Percentiles rank a stretch among this genome's conserved stretches.
These are phyloP conservation scores for Echinops telfairi DNA, from an alignment of 2,113 vertebrate species.

Conservation along the genomic window DNA sequence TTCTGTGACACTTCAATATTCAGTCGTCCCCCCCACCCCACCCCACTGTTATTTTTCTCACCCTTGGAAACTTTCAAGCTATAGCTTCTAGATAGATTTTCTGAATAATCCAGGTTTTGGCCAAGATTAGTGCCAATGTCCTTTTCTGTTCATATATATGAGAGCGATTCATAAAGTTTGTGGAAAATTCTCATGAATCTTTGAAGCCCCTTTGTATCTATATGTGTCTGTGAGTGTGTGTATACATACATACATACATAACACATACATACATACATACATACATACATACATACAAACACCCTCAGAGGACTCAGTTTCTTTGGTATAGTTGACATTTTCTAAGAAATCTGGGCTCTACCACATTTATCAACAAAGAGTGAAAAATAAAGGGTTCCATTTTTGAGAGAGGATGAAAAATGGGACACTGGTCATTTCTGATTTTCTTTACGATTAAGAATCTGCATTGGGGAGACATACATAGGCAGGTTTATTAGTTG, in stretches of 20 bases:
- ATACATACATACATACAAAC: neutral
- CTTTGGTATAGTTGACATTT: neutral
- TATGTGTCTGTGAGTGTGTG: too few relatives aligned
- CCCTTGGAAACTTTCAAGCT: neutral
- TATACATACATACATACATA: too few relatives aligned
- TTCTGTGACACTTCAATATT: neutral
- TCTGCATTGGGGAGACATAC: neutral
- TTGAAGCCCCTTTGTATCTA: too few relatives aligned
- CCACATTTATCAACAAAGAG: slow-evolving; percentile 31
- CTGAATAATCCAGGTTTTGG: neutral
- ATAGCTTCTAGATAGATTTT: neutral
- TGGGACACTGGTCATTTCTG: neutral
- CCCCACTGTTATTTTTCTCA: neutral
- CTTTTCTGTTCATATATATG: neutral
- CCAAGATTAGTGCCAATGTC: neutral
- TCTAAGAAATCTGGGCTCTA: neutral
- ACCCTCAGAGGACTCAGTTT: neutral
- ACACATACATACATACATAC: neutral
- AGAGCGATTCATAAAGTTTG: too few relatives aligned
- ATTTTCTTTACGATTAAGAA: neutral
- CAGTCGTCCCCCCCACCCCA: neutral
- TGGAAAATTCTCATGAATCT: neutral
- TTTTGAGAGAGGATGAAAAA: slow-evolving; percentile 7
- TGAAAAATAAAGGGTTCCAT: neutral
- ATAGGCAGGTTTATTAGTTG: neutral